Base-by-base conservation (phyloP, 2,113 vertebrate genomes). In the Barnardius zonarius region DNA sequence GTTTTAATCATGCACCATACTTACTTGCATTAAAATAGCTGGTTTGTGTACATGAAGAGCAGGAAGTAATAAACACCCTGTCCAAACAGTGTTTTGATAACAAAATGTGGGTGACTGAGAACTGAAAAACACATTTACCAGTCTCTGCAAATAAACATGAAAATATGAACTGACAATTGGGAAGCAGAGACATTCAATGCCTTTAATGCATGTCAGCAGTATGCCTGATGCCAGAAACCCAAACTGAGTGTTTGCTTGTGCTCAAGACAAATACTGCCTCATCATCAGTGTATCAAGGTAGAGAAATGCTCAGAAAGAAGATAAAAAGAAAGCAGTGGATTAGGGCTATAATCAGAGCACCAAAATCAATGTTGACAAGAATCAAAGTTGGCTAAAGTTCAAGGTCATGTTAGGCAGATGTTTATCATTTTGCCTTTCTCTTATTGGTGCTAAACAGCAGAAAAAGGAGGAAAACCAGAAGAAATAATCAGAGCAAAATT, bases 251-350 rank as follows among this genome's bases (percentile, higher is more conserved):
- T 75, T 96, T 79, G 69, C 66, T 93, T 43, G 79, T 76, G 67
- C 44, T 87, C 76, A 49, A 88, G 93, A 96, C 62, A 96, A 92
- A 92, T 88, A 33, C 24, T 59, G 59, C 66, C 80, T 92, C 92
- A 87, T 85, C 83, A 41, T 87, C 70, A 49, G 31, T 79, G 48
- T 79, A 93, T 79, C 88, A 85, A 95, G 90, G 88, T 92, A 93
- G 90, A 92, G 83, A 27, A 89, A 94, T 89, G 69, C 59, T 76
- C 88, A 87, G 66, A 39, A 83, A 88, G 82, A 83, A 95, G 95
- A 96, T 96, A 86, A 96, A 96, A 97, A 86, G 86, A 76, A 76
- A 91, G 86, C 67, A 69, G 48, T 35, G 80, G 57, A 72, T 68
- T 84, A 1, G 31, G 70, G 66, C 77, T 92, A 82, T 93, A 96